Evolutionary conservation across 2,113 vertebrate species (phyloP), one percentile per base, ranked within the genome.

Genomic region (Plecturocebus donacophilus): DNA sequence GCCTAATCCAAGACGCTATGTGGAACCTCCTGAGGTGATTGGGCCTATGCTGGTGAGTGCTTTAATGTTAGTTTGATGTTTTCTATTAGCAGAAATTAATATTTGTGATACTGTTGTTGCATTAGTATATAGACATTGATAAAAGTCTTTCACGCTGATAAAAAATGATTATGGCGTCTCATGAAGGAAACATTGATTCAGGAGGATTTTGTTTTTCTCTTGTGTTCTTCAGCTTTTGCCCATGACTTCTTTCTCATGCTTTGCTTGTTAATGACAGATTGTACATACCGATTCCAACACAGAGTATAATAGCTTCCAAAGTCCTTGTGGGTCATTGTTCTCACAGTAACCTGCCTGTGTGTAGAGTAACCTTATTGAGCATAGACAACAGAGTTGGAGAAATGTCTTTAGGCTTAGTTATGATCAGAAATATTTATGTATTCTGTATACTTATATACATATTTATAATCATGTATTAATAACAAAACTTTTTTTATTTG

Each of bases 1-100:
- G 52, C 21, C 3, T 71, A n/a, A 25, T 47, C 19, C 6, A 88
- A 61, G 71, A 58, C 0, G 35, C 56, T 23, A 23, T 23, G 8
- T 68, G 70, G 9, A 4, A 30, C 1, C 9, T 58, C 4, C 14
- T 54, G n/a, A 6, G 0, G 56, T 0, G 2, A 2, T 52, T 94
- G 49, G 4, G 32, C 25, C 58, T 91, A 20, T 47, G 52, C 1
- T 35, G 64, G 77, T 95, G 76, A 95, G 58, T 56, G 6, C 71
- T 88, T 86, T 49, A 70, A 70, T 40, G 21, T 58, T 23, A 23
- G 45, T 71, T 95, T 77, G 35, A 79, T 77, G n/a, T 35, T 95
- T 94, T 73, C 82, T 82, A 8, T 61, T 35, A 45, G 9, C 45
- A 68, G 9, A 87, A 49, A 80, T 73, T 40, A 23, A 38, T 70